These are phyloP conservation scores for Leucophenga varia DNA, from an alignment of 1,140 invertebrate species.

Conservation along the genomic window DNA sequence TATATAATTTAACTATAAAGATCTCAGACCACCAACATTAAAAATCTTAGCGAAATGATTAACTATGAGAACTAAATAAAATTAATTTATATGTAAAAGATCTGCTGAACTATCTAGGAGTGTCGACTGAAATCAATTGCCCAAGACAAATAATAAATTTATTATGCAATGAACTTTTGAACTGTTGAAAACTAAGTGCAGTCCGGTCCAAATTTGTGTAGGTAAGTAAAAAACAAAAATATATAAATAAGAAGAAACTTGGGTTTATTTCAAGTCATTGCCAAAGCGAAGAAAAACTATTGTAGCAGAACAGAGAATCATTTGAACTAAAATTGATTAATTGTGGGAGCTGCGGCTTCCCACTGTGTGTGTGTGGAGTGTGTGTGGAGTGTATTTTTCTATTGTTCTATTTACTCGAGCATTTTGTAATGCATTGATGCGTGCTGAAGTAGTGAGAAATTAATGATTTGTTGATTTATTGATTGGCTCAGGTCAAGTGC, in stretches of 20 bases:
- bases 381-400: slow-evolving; percentile 13
- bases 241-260: neutral
- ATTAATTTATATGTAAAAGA: slow-evolving; percentile 49
- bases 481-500: slow-evolving; percentile 53
- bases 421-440: neutral
- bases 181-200: too few relatives aligned
- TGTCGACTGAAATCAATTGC: too few relatives aligned
- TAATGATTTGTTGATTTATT: slow-evolving; percentile 56
- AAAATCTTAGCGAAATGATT: slow-evolving; percentile 21
- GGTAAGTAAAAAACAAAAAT: neutral
- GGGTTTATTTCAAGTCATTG: too few relatives aligned
- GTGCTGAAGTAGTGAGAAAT: slow-evolving; percentile 45
- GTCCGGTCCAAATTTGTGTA: neutral
- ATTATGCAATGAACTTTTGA: too few relatives aligned
- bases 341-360: slow-evolving; percentile 50
- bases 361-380: slow-evolving; percentile 28
- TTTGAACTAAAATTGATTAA: slow-evolving; percentile 50
- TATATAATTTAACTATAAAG: neutral
- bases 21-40: slow-evolving; percentile 3
- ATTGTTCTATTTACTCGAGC: neutral
- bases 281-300: too few relatives aligned
- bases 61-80: slow-evolving; percentile 19
- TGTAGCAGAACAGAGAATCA: too few relatives aligned
- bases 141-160: too few relatives aligned
- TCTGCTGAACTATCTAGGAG: too few relatives aligned